Percentiles rank a stretch among this genome's conserved stretches.
phyloP scores from a whole-genome alignment of 1,140 invertebrate species.

The Centruroides sculpturatus region DNA sequence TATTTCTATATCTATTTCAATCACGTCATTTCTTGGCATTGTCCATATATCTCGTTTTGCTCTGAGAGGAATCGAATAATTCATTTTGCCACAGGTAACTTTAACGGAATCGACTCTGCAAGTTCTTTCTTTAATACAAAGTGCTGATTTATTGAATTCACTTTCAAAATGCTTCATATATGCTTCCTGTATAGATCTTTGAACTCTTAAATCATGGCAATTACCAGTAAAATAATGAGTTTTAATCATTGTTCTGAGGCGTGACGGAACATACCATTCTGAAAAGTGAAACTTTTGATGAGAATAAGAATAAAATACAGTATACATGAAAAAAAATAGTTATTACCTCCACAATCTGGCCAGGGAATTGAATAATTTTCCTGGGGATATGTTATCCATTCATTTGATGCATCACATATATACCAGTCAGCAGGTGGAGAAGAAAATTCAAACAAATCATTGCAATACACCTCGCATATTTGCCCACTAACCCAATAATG shows the following conservation, averaged over 20 bases:
- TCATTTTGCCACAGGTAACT: conserved; percentile 3
- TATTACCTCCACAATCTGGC: conserved; percentile 8
- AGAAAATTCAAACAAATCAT: conserved; percentile 4
- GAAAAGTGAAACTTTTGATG: neutral
- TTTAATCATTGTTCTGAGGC: neutral
- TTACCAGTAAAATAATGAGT: conserved; percentile 7
- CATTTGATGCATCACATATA: neutral
- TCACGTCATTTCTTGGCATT: neutral
- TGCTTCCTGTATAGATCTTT: conserved; percentile 1
- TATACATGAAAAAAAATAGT: too few relatives aligned
- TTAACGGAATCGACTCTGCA: conserved; percentile 1
- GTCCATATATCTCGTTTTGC: neutral
- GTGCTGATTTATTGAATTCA: neutral
- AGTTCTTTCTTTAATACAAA: neutral
- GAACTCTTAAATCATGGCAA: conserved; percentile 1
- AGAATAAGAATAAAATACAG: neutral
- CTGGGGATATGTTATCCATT: conserved; percentile 1
- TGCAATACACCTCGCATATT: conserved; percentile 2
- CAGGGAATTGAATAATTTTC: neutral
- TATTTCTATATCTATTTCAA: neutral
- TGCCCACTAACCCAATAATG: neutral
- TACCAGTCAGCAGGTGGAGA: conserved; percentile 6
- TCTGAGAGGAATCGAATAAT: neutral
- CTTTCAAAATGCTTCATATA: neutral
- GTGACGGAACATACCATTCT: neutral